Base-by-base conservation (phyloP, 2,113 vertebrate species). In the Semnornis frantzii region DNA sequence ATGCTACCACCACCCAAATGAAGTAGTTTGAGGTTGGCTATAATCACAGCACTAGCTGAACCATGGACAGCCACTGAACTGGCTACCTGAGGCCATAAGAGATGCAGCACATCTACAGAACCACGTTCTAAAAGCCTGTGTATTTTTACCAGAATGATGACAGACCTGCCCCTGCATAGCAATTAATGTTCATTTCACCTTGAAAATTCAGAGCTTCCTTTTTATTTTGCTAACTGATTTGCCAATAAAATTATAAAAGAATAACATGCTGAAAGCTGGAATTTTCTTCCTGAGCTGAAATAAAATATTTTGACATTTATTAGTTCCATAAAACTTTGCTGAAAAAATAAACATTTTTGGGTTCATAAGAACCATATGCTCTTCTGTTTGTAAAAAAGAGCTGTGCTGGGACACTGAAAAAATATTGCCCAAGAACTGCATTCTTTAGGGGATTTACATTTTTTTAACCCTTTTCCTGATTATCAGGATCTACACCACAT, bases 301-400 rank as follows among this genome's bases (percentile, higher is more conserved):
- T 93, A 28, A 96, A 96, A 78, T 95, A 96, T 96, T 97, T 96
- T 93, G 96, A 95, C 92, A 90, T 95, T 95, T 95, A 95, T 95
- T 96, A 92, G 89, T 88, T 95, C 96, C 92, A 91, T 97, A 93
- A 96, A 96, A 94, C 59, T 8, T 31, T 96, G 70, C 85, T 96
- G 92, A 91, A 94, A 97, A 96, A 97, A 97, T 90, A 96, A 96
- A 92, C 88, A 96, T 81, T 86, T 86, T 71, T 89, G 82, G 93
- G 85, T 97, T 97, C 85, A 89, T 93, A 94, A 96, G 95, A 97
- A 95, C 94, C 96, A 96, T 90, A 91, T 91, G 95, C 78, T 93
- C 77, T 64, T 75, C 84, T 90, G 88, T 96, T 97, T 96, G 89
- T 92, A 89, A 95, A 87, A 95, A 94, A 55, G 82, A 91, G 68